Evolutionary conservation across 2,113 vertebrate genomes (phyloP), one percentile per base, ranked within the genome.

Genomic region (Acrocephalus arundinaceus): DNA sequence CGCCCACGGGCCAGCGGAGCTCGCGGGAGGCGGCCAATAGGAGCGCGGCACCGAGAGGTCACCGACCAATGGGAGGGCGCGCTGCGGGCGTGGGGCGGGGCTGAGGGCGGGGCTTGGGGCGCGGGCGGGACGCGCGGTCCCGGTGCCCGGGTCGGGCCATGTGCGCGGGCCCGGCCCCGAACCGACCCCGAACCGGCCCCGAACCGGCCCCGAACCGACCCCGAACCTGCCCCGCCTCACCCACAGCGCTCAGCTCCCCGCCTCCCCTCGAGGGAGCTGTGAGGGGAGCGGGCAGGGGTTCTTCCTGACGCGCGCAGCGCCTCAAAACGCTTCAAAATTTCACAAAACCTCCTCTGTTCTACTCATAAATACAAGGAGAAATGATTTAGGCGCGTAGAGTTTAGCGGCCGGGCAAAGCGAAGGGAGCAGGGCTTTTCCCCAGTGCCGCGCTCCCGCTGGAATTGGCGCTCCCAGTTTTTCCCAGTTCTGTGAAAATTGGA

Each of bases 371-470:
- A 1, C 18, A 2, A 8, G 9, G 46, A 21, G 14, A 2, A 21
- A 4, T 3, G 3, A 1, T 41, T 8, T 7, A 1, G 48, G 15
- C 17, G 17, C 30, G 1, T 2, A 1, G 46, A 7, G 8, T 12
- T 9, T 15, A 9, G 22, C 27, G 57, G 27, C 21, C 15, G 4
- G 35, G 35, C 35, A 35, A 35, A 18, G 41, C 20, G 33, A 1
- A 22, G 30, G 58, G 37, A 78, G 59, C 59, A 2, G 17, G 35
- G 35, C 35, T 39, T 28, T 28, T 39, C 19, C 35, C 58, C 58
- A 10, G n/a, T 22, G 54, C 41, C 5, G 71, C 23, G 30, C 55
- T 23, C 57, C 11, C 16, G 1, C 41, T 21, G 74, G 7, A 2
- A 9, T 15, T 12, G 23, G 35, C 17, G 20, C 13, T 51, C 28